Evolutionary conservation across 2,113 vertebrate genomes (phyloP), one percentile per base, ranked within the genome.

Genomic region (Gavia stellata): DNA sequence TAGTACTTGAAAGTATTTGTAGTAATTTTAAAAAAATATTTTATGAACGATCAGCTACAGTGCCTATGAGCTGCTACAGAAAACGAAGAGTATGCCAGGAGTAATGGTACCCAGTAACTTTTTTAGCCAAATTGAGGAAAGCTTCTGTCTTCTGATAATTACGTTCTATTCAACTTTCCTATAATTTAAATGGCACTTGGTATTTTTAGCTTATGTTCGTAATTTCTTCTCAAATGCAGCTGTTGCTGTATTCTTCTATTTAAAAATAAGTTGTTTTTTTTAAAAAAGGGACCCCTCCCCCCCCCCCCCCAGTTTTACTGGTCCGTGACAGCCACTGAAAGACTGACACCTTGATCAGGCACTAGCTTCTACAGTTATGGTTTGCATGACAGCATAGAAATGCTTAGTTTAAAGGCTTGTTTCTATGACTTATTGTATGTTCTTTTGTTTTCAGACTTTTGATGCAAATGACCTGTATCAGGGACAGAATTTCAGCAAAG

Each of bases 381-480:
- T 81, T 71, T 91, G 34, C 44, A 28, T 33, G 14, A 6, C 34
- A 42, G 12, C 13, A 6, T 18, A 44, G 28, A 44, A 78, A 20
- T 52, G 25, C 15, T 38, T 56, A 34, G 8, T 26, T 56, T 65
- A n/a, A 85, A 71, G 40, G 14, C 44, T 87, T 62, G 6, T 58
- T 93, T 86, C 44, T 79, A 0, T 4, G 3, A 38, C 49, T 88
- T 88, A 78, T 0, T 78, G 21, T 55, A 7, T 92, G 12, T 87
- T 38, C 33, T 96, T 91, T 81, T 94, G 31, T 75, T 98, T 97
- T 31, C 97, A 99, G 99, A 99, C 99, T 2, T 99, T 99, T 95
- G 99, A 99, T 94, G 98, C 99, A 98, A 99, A 98, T 98, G 99
- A 99, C 97, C 98, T 99, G 94, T 98, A 99, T 96, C 99, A 99